Conservation (phyloP, 2,888 invertebrate genomes). For the Pachliopta kotzebuea region DNA sequence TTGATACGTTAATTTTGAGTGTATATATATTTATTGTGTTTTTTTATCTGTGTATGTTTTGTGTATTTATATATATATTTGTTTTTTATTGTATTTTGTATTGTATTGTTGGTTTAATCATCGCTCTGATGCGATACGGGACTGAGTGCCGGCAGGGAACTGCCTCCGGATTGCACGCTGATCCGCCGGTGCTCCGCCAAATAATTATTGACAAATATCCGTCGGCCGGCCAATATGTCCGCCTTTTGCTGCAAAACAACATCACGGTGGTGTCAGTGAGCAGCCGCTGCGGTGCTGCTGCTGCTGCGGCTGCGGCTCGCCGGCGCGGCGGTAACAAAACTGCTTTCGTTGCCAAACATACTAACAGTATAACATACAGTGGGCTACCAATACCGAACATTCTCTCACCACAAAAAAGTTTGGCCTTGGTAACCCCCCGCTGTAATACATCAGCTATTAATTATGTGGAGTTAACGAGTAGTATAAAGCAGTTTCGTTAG, state of each 20-base stretch:
- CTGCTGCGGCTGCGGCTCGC: slow-evolving; percentile 30
- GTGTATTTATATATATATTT: background rate
- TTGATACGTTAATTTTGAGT: background rate
- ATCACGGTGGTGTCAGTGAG: slow-evolving; percentile 65
- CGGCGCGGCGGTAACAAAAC: slow-evolving; percentile 51
- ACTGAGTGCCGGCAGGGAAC: slow-evolving; percentile 76
- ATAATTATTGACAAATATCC: slow-evolving; percentile 82
- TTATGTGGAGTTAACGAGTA: slow-evolving; percentile 49
- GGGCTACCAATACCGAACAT: slow-evolving; percentile 64
- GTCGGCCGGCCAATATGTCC: slow-evolving; percentile 80
- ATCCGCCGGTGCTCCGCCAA: slow-evolving; percentile 81
- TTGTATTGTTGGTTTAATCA: slow-evolving; percentile 54
- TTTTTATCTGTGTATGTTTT: background rate
- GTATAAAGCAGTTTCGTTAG: slow-evolving; percentile 68
- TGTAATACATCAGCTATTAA: slow-evolving; percentile 43
- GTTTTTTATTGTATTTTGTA: too few relatives aligned
- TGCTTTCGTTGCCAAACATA: slow-evolving; percentile 56
- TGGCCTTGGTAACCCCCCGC: slow-evolving; percentile 65
- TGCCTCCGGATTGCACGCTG: slow-evolving; percentile 79
- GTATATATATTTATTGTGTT: background rate
- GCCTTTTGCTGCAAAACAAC: slow-evolving; percentile 81
- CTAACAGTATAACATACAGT: slow-evolving; percentile 46
- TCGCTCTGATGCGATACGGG: slow-evolving; percentile 78
- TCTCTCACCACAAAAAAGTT: slow-evolving; percentile 33
- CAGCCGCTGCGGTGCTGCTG: slow-evolving; percentile 37